Evolutionary conservation across 2,797 vertebrate genomes (phyloP), one percentile per base, ranked within the genome.

Genomic region (Crypturellus tataupa): DNA sequence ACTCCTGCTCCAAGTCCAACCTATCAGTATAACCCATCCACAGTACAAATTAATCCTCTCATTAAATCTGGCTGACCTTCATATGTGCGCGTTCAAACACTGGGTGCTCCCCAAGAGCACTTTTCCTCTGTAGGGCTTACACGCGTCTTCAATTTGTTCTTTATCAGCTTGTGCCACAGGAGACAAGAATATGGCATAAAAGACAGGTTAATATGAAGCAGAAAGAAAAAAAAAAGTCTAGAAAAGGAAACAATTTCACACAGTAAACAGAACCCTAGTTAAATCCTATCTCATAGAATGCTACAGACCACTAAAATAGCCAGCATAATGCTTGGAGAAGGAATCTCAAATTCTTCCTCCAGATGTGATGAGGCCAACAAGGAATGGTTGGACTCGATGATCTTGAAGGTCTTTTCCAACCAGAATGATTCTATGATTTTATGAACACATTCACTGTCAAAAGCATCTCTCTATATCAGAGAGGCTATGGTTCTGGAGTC

Each of bases 21-120:
- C 25, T 51, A 23, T 25, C 20, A 25, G 21, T 85, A 6, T 3
- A 35, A 12, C 49, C 6, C 6, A 20, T 0, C 0, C 5, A 10
- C 2, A 25, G 37, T 40, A 77, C 16, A 76, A 79, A 64, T 17
- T 11, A 63, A 87, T 40, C 19, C 7, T 59, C 35, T 19, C 13
- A 9, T 70, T 69, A 27, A 80, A 72, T 12, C n/a, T n/a, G 21
- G 8, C 2, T 35, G 31, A 62, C 35, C 13, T 39, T 71, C 24
- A 18, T 12, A 7, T 79, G 5, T 2, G 8, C 1, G 1, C 16
- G 8, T 20, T 55, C 25, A 83, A 37, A 10, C 29, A 25, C 46
- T 3, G n/a, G 8, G 23, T 0, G 56, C 35, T 73, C 42, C 9
- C 8, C 25, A 67, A 58, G 80, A 64, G 4, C 17, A 25, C 5